Evolutionary conservation across 2,797 vertebrate species (phyloP).

Genomic region (Picus viridis): DNA sequence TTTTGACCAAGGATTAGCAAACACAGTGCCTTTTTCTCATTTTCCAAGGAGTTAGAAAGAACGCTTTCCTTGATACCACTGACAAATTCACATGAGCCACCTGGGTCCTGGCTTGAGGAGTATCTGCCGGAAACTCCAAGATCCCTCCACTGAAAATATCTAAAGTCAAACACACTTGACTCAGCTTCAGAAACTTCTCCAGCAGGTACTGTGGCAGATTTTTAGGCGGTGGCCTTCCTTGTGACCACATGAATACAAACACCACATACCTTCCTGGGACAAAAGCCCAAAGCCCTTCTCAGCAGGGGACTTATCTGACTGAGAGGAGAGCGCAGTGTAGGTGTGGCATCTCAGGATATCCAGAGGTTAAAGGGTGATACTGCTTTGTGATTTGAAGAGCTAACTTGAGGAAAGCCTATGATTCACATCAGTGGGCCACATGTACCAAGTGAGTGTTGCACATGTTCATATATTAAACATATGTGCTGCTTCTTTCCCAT

Average conservation of each 20-base stretch:
- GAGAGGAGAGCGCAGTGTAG: not conserved
- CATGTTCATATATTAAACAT: slow-evolving; percentile 62
- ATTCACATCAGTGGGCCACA: slow-evolving; percentile 64
- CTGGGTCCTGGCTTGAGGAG: not conserved
- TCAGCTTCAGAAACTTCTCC: not conserved
- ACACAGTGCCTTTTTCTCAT: not conserved
- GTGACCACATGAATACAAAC: not conserved
- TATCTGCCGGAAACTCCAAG: not conserved
- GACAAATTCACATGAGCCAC: not conserved
- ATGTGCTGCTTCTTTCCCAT: slow-evolving; percentile 58
- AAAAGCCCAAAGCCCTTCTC: not conserved
- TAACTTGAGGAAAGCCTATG: slow-evolving; percentile 31
- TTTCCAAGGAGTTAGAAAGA: not conserved
- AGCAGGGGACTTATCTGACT: not conserved
- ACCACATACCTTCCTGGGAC: not conserved
- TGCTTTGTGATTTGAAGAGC: slow-evolving; percentile 29
- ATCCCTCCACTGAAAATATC: not conserved
- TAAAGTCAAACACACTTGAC: not conserved
- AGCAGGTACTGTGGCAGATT: not conserved
- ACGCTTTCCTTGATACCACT: not conserved
- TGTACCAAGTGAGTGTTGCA: slow-evolving; percentile 46
- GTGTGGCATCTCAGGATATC: slow-evolving; percentile 3
- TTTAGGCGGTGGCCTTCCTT: not conserved
- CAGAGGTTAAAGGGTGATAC: slow-evolving; percentile 35
- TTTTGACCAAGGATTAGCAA: not conserved